Conservation (phyloP, 2,888 invertebrate genomes). For the Drosophila lutescens region DNA sequence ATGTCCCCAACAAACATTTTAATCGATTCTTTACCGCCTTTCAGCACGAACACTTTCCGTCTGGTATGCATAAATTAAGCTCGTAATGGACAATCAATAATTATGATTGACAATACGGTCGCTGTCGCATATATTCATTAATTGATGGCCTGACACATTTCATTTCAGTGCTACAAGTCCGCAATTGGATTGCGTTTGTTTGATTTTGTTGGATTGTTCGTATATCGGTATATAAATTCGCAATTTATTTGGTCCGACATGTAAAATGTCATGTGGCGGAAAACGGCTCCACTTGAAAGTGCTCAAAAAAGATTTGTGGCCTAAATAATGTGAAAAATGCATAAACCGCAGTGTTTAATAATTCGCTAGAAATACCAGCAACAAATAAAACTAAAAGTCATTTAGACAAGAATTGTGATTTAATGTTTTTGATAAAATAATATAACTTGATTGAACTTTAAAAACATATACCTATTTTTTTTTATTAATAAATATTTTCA, state of each 20-base stretch:
- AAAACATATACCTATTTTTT: background rate
- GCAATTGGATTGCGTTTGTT: constrained; percentile 30
- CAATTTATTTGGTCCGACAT: constrained; percentile 1
- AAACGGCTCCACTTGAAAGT: background rate
- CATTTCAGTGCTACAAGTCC: constrained; percentile 13
- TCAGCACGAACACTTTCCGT: constrained; percentile 61
- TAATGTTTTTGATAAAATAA: background rate
- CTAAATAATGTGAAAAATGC: constrained; percentile 7
- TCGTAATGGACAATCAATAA: constrained; percentile 74
- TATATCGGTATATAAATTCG: constrained; percentile 16
- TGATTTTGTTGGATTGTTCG: constrained; percentile 20
- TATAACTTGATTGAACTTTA: background rate
- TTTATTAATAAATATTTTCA: background rate
- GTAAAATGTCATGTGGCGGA: constrained; percentile 9
- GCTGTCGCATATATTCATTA: constrained; percentile 45
- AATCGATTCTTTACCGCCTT: constrained; percentile 76
- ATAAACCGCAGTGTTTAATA: constrained; percentile 4
- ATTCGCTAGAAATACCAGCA: background rate
- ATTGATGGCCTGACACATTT: constrained; percentile 53
- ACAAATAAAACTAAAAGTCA: background rate
- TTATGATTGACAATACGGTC: constrained; percentile 69
- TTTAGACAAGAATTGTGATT: background rate
- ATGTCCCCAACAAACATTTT: constrained; percentile 60
- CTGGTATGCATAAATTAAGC: constrained; percentile 62
- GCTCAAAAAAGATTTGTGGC: constrained; percentile 13